Evolutionary conservation across 2,113 vertebrate genomes (phyloP), one percentile per base, ranked within the genome.

Genomic region (Melanerpes formicivorus): DNA sequence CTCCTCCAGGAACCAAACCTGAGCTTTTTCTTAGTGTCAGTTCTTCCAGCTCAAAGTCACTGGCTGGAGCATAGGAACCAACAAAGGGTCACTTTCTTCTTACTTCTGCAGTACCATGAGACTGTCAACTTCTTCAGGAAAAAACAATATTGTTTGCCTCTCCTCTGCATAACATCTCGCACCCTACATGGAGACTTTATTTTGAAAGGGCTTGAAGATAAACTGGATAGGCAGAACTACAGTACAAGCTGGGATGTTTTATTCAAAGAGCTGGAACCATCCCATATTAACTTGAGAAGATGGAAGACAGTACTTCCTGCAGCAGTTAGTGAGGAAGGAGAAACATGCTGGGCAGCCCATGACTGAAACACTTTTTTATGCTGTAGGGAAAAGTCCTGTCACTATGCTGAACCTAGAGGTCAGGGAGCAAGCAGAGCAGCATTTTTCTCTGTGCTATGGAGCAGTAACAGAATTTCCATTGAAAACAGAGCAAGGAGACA

Each of bases 101-200:
- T 30, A 16, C 23, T 64, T 76, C 46, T 0, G 1, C 64, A n/a
- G 52, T 48, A 58, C 46, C 18, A 16, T 1, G 2, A 46, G 70
- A 69, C 27, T 9, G 11, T 72, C 44, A 70, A 21, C 29, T 30
- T 63, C 22, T 63, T 74, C 12, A 60, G 25, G 50, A 44, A 55
- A 44, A 48, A 50, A 60, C 9, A 88, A 15, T 2, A 6, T n/a
- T 29, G 18, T 42, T 84, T 14, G 59, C 55, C 17, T 67, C 42
- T 18, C 29, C 52, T 59, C 69, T 14, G 13, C 0, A 0, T 4
- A 44, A 18, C 10, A 6, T 14, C 21, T 62, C 10, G 1, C 55
- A 55, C 11, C 30, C 27, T 48, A 0, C 3, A 0, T 29, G 23
- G 9, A 63, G 59, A n/a, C 29, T 73, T 84, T 18, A 50, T 65